A percentile compares a stretch with the other conserved stretches of the same genome.
Conservation (phyloP, 2,797 vertebrate species). For the Danionella dracula region DNA sequence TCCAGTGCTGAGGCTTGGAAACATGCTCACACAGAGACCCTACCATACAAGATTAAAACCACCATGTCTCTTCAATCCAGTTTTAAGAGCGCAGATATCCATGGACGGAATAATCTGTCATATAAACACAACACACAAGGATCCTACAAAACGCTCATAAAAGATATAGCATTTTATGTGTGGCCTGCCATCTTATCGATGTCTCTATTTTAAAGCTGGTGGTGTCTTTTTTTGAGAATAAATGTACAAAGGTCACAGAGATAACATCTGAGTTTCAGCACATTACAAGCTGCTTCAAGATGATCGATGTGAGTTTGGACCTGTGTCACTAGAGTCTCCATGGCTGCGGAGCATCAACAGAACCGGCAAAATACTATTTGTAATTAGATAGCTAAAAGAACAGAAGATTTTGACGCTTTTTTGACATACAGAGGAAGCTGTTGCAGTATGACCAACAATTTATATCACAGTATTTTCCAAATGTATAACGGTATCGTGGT, state of each 20-base stretch:
- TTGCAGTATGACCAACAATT: no score
- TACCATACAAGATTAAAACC: neutral
- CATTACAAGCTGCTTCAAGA: neutral
- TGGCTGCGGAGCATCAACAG: conserved; percentile 39
- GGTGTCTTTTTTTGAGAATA: no score
- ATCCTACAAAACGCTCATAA: neutral
- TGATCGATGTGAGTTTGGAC: conserved; percentile 49
- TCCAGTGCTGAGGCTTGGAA: conserved; percentile 21
- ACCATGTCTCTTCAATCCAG: neutral
- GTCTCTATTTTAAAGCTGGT: no score
- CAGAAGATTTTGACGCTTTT: no score
- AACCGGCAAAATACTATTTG: neutral
- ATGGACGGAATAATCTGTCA: conserved; percentile 18
- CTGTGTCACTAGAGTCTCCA: conserved; percentile 51
- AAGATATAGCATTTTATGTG: conserved; percentile 45
- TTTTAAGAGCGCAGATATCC: conserved; percentile 22
- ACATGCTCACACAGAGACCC: neutral
- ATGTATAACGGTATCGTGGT: no score
- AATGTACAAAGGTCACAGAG: neutral
- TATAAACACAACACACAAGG: neutral
- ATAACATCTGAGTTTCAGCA: neutral
- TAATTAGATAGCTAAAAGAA: no score
- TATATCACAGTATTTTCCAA: no score
- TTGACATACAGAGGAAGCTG: no score
- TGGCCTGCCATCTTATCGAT: no score